phyloP scores from a whole-genome alignment of 2,888 invertebrate genomes.

The Idaea aversata region DNA sequence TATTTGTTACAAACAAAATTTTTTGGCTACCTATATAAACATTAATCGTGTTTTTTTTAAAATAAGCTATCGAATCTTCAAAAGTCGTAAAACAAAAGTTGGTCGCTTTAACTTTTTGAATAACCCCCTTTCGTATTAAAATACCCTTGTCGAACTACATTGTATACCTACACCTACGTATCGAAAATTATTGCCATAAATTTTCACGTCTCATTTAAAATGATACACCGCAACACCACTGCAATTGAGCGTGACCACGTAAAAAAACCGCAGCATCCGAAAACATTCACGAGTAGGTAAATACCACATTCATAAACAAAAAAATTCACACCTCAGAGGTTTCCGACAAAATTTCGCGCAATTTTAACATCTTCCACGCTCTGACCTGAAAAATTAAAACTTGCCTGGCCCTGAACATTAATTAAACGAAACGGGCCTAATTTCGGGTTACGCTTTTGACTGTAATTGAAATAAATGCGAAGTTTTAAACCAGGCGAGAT shows the following conservation, averaged over 20 bases:
- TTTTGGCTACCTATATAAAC: too few species aligned
- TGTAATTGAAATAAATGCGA: conserved; percentile 70
- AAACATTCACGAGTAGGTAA: conserved; percentile 19
- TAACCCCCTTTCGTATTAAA: too few species aligned
- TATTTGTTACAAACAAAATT: too few species aligned
- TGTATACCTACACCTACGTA: too few species aligned
- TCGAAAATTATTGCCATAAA: background rate
- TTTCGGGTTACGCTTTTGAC: conserved; percentile 62
- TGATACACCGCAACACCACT: conserved; percentile 19
- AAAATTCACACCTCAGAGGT: conserved; percentile 56
- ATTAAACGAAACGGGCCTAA: conserved; percentile 65
- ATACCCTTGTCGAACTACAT: too few species aligned
- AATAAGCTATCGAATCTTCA: too few species aligned
- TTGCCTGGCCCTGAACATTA: conserved; percentile 47
- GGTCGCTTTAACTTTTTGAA: too few species aligned
- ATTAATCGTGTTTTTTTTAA: too few species aligned
- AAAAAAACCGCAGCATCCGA: conserved; percentile 24
- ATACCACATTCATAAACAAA: conserved; percentile 41
- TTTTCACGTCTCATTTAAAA: conserved; percentile 8
- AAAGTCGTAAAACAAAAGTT: too few species aligned
- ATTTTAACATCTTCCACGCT: conserved; percentile 49
- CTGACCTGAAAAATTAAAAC: conserved; percentile 15
- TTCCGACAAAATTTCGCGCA: conserved; percentile 37
- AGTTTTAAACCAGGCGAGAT: conserved; percentile 46
- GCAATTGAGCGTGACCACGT: conserved; percentile 26